Evolutionary conservation across 2,888 invertebrate genomes (phyloP), one percentile per base, ranked within the genome.

Genomic region (Nomada fucata): DNA sequence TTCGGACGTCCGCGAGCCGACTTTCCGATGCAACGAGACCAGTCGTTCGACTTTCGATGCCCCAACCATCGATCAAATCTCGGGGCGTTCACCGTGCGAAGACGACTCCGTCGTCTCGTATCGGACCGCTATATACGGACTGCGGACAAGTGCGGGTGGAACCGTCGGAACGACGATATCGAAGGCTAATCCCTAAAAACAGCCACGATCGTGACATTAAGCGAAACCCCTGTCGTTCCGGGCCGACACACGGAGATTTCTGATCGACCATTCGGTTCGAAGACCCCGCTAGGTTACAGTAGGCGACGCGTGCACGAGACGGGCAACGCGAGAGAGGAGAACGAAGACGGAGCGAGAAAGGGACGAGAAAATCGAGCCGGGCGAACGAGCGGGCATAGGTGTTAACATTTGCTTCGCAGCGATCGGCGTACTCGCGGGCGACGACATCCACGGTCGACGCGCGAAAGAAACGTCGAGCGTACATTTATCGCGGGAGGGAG

Each of bases 371-470:
- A 84, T 68, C 65, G 70, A 70, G 76, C 23, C 64, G 67, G 67
- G 64, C 15, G 71, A 69, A 53, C 65, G 82, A 75, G 86, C 64
- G 72, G 81, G 83, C 80, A 77, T 83, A 90, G 87, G 91, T 90
- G 91, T 91, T 91, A 91, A 91, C 91, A 88, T 89, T 91, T 91
- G 90, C 89, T 91, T 91, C 90, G 91, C 89, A 89, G 89, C 88
- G 86, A 86, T 87, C 84, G 87, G 79, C 82, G 81, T 83, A 79
- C 86, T 84, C 80, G 83, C 81, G 82, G 65, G 74, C 89, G 88
- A 64, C 81, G 79, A 75, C 61, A 64, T 36, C 71, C 76, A 70
- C 70, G 79, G 75, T 71, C 68, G 77, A 60, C 73, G 70, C 82
- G 82, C 74, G 67, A 63, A 84, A 79, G 84, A 78, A 83, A 80